Conservation (phyloP, 1,140 invertebrate species). For the Eufriesea mexicana region DNA sequence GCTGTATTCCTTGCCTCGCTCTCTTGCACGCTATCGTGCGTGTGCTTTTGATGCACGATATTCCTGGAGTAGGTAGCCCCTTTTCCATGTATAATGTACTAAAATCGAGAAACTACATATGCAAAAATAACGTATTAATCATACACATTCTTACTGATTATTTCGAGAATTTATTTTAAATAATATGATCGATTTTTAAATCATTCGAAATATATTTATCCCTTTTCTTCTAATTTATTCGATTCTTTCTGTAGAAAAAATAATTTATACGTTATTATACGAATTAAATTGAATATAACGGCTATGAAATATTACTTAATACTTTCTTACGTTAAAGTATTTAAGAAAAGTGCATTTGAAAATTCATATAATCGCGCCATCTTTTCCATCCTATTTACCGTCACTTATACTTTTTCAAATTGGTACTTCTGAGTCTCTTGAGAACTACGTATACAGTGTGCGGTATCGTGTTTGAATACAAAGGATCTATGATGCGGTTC, state of each 20-base stretch:
- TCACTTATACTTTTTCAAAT: conserved; percentile 32
- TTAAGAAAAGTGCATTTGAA: conserved; percentile 31
- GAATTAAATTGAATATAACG: not conserved
- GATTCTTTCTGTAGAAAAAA: not conserved
- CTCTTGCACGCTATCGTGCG: conserved; percentile 55
- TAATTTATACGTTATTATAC: not conserved
- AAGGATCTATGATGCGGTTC: not conserved
- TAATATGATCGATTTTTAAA: not conserved
- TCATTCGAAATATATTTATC: not conserved
- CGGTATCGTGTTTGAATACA: conserved; percentile 9
- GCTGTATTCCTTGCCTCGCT: conserved; percentile 60
- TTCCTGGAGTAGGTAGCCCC: not conserved
- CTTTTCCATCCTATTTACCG: not conserved
- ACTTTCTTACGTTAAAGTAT: not conserved
- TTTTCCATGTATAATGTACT: not conserved
- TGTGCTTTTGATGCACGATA: conserved; percentile 43
- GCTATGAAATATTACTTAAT: not conserved
- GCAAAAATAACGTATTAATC: not conserved
- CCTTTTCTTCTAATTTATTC: not conserved
- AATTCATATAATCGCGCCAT: conserved; percentile 49
- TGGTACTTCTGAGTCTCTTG: conserved; percentile 6
- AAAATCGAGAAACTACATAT: not conserved
- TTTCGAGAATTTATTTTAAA: not conserved
- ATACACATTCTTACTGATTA: not conserved
- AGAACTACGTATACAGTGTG: not conserved